Evolutionary conservation across 2,797 vertebrate genomes (phyloP).

Genomic region (Eidolon dupreanum): DNA sequence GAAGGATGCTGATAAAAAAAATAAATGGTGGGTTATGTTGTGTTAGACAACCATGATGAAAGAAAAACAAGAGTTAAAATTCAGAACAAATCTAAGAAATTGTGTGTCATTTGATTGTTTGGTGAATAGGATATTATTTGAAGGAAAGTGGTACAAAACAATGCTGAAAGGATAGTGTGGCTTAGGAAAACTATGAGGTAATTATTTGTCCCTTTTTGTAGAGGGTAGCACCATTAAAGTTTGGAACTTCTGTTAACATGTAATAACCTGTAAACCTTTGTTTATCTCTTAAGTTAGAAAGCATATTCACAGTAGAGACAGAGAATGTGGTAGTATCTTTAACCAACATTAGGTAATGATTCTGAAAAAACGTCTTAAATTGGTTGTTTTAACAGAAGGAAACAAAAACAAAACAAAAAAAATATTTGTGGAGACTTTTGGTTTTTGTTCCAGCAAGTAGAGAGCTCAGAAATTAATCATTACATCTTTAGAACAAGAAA

Average conservation of each 20-base stretch:
- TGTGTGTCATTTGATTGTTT: neutral
- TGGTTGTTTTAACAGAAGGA: neutral
- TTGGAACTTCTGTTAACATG: neutral
- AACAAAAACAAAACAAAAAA: neutral
- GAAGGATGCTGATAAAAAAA: neutral
- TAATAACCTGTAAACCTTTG: neutral
- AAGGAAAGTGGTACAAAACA: neutral
- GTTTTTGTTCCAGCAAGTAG: neutral
- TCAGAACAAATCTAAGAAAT: neutral
- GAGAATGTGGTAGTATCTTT: neutral
- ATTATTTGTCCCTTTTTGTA: neutral
- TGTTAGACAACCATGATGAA: neutral
- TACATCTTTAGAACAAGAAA: neutral
- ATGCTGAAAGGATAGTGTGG: neutral
- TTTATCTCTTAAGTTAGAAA: neutral
- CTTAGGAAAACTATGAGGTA: neutral
- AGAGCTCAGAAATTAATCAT: neutral
- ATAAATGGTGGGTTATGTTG: neutral
- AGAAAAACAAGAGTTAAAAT: neutral
- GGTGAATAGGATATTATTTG: neutral
- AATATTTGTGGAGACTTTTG: neutral
- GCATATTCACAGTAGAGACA: neutral
- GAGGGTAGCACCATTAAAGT: neutral
- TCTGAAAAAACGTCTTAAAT: neutral
- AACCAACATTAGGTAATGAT: neutral